A percentile compares a stretch with the other conserved stretches of the same genome.
phyloP scores from a whole-genome alignment of 30 jellyfish, hydroid and myxozoan genomes.

The Rhopilema esculentum region DNA sequence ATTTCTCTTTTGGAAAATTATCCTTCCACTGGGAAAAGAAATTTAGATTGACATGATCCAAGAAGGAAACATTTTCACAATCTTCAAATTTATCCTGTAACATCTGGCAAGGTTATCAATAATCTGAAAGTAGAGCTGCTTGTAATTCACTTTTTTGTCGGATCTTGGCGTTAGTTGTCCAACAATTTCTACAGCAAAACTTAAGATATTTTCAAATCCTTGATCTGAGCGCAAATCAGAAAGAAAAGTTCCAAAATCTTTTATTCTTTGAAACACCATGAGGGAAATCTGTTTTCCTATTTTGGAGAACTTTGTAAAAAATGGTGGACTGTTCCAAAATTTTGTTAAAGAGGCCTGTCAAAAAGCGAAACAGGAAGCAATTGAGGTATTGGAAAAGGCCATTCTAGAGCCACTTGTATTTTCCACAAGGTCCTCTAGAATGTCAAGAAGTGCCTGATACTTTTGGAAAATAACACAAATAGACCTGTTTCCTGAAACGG shows the following conservation, averaged over 20 bases:
- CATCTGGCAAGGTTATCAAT: conserved; percentile 48
- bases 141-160: conserved; percentile 7
- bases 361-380: conserved; percentile 52
- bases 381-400: conserved; percentile 61
- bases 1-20: conserved; percentile 15
- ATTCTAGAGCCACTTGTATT: conserved; percentile 29
- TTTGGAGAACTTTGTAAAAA: conserved; percentile 52
- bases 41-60: conserved; percentile 32
- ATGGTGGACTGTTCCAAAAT: conserved; percentile 30
- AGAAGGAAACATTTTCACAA: conserved; percentile 8
- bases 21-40: conserved; percentile 19
- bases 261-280: conserved; percentile 27
- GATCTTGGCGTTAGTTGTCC: conserved; percentile 33
- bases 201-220: background rate
- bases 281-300: conserved; percentile 37
- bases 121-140: conserved; percentile 40
- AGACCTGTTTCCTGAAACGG: too few relatives aligned
- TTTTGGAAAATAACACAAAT: conserved; percentile 7
- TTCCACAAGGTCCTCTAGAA: conserved; percentile 30
- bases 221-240: conserved; percentile 19
- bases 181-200: conserved; percentile 8
- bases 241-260: conserved; percentile 19
- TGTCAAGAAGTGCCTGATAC: conserved; percentile 13
- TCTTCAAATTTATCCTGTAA: conserved; percentile 23
- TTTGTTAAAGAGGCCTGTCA: conserved; percentile 21